Evolutionary conservation across 2,888 invertebrate genomes (phyloP).

Genomic region (Torymus tubicola): DNA sequence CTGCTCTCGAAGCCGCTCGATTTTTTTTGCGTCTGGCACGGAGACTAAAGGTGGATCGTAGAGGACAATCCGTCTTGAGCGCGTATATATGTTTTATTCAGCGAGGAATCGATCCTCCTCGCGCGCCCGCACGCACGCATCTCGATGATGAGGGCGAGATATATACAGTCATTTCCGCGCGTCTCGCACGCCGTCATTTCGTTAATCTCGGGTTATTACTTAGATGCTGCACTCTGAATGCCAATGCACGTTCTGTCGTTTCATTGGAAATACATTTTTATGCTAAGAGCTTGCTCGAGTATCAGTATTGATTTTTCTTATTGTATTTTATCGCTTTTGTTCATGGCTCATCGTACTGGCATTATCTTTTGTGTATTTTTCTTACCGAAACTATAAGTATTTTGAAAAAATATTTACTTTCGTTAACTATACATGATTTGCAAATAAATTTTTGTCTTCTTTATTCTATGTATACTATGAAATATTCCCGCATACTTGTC

Average conservation of each 20-base stretch:
- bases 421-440: too few species aligned
- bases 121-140: neutral
- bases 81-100: conserved; percentile 43
- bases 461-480: too few species aligned
- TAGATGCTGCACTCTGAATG: neutral
- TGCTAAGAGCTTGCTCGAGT: too few species aligned
- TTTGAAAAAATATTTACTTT: too few species aligned
- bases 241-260: too few species aligned
- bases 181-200: neutral
- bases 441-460: too few species aligned
- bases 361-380: too few species aligned
- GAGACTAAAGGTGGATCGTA: neutral
- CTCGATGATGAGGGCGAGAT: neutral
- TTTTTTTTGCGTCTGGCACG: neutral
- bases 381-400: too few species aligned
- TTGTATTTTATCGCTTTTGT: too few species aligned
- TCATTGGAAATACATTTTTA: neutral
- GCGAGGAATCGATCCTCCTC: conserved; percentile 33
- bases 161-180: neutral
- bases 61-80: conserved; percentile 5
- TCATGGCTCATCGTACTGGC: too few species aligned
- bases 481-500: too few species aligned
- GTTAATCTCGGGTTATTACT: conserved; percentile 37
- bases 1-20: conserved; percentile 18
- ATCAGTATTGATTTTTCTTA: neutral